Base-by-base conservation (phyloP, 2,888 invertebrate species). In the Drosophila lacicola region DNA sequence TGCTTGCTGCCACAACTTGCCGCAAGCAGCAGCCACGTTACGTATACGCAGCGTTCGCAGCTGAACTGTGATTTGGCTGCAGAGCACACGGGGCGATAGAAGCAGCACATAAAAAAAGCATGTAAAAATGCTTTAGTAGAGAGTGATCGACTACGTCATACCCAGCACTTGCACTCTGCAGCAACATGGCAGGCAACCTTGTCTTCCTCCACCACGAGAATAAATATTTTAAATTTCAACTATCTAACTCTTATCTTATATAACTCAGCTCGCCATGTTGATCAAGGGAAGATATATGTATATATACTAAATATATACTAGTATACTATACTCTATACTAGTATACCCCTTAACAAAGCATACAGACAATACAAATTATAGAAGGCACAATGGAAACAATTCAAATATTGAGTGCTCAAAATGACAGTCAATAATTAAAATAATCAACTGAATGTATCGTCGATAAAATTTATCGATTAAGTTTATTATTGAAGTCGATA, bases 51-150 rank as follows among this genome's bases (percentile, higher is more conserved):
- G 34, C 46, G 55, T 55, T 33, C 13, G 46, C 63, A 45, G 21
- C 58, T 41, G 19, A 75, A 61, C 74, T 60, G 60, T 76, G 74
- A 76, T 74, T 74, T 70, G 42, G 29, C 50, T 37, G 36, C 5
- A 47, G 10, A 3, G 21, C 21, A 29, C 39, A 14, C 39, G 3
- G 39, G 9, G 14, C 46, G 29, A 14, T 29, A 17, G 34, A 49
- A 8, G 29, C 29, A 29, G 29, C 25, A 29, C 29, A 29, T 29
- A 29, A 29, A 49, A 49, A 17, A 19, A 49, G 0, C 10, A 21
- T 37, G 29, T 0, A 29, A 29, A n/a, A 9, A 8, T n/a, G 13
- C n/a, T 4, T 25, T 8, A 29, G 29, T 8, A 29, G 29, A 29
- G 8, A 29, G 11, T 46, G 4, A 1, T 0, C n/a, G 49, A 49